Percentiles rank a stretch among this genome's conserved stretches.
Evolutionary conservation across 35 echinoderm and acorn worm species (phyloP).

Genomic region (Lytechinus pictus): DNA sequence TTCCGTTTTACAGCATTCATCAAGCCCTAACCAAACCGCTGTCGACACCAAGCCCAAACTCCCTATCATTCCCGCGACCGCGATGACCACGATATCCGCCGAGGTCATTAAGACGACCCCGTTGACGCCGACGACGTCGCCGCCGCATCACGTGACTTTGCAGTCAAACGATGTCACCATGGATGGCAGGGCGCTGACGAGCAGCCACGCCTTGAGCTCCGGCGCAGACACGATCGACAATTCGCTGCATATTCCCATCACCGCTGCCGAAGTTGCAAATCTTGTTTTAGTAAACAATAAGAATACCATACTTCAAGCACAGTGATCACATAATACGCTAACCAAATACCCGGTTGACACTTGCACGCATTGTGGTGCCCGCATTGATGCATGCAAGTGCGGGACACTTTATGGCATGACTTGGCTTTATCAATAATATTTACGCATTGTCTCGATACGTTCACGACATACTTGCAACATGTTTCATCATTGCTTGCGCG

Average conservation of each 20-base stretch:
- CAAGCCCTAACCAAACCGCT: background rate
- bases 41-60: conserved; percentile 40
- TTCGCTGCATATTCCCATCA: conserved; percentile 7
- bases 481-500: no score
- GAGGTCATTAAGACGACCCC: background rate
- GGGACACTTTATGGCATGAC: no score
- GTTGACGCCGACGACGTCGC: background rate
- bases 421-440: no score
- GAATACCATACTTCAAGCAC: background rate
- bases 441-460: no score
- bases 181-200: background rate
- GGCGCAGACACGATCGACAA: background rate
- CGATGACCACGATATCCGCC: background rate
- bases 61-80: background rate
- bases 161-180: background rate
- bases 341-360: no score
- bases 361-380: no score
- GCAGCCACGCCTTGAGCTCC: conserved; percentile 17
- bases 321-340: no score
- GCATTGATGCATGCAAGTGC: no score
- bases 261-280: background rate
- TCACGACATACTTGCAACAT: no score
- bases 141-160: background rate
- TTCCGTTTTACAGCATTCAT: background rate
- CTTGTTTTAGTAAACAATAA: background rate